A percentile compares a stretch with the other conserved stretches of the same genome.
These are phyloP conservation scores for Anoplophora glabripennis DNA, from an alignment of 1,140 invertebrate genomes.

Conservation along the genomic window DNA sequence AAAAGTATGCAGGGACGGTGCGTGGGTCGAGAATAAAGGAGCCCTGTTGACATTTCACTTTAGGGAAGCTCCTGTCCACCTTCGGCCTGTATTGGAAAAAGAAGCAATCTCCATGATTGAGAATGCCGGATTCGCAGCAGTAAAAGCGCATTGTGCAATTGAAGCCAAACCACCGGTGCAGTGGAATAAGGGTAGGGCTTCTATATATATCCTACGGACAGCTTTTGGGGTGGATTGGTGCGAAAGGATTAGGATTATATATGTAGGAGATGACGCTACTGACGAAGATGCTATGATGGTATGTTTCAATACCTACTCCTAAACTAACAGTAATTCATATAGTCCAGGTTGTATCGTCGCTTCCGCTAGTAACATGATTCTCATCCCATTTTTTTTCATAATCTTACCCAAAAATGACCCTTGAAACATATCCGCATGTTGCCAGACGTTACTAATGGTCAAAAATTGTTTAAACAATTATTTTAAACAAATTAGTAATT, in stretches of 20 bases:
- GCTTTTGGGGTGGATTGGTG: conserved; percentile 89
- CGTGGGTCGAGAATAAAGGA: conserved; percentile 91
- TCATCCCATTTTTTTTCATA: neutral
- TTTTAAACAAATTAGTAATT: too few relatives aligned
- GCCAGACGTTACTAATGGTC: neutral
- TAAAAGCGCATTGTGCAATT: conserved; percentile 76
- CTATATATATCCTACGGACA: conserved; percentile 84
- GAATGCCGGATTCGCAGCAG: conserved; percentile 72
- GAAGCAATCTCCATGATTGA: conserved; percentile 70
- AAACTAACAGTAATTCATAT: too few relatives aligned
- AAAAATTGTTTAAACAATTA: too few relatives aligned
- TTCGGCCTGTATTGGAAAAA: conserved; percentile 48
- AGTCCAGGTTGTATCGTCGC: neutral
- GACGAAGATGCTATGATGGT: conserved; percentile 91
- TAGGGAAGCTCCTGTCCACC: conserved; percentile 71
- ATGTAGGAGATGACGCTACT: conserved; percentile 84
- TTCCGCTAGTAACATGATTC: neutral
- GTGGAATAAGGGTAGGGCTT: conserved; percentile 89
- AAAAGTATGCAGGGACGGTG: conserved; percentile 76
- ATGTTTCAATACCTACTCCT: conserved; percentile 43
- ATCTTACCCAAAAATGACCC: neutral
- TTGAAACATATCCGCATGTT: neutral
- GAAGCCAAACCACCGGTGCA: conserved; percentile 85
- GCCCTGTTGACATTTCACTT: conserved; percentile 85
- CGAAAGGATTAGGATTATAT: conserved; percentile 85